Evolutionary conservation across 2,888 invertebrate species (phyloP), one percentile per base, ranked within the genome.

Genomic region (Carcina quercana): DNA sequence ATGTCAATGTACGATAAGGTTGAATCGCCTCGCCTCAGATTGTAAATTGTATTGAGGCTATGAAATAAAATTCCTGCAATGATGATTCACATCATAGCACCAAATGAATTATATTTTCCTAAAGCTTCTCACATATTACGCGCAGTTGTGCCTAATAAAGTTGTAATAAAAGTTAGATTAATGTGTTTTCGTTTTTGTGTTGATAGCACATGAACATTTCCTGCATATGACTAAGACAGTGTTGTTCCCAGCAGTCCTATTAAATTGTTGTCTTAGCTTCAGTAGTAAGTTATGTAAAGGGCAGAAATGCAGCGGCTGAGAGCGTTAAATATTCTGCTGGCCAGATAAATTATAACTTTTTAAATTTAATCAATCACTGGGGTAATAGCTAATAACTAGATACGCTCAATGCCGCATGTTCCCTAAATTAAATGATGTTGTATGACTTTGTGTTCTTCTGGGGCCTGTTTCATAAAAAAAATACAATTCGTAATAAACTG

Each of bases 101-200:
- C 65, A 67, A 55, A 69, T 68, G 52, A 62, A 69, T 57, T 63
- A 62, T 74, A 71, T 73, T 76, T 74, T 74, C 64, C 53, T 69
- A 59, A 59, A 68, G 75, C 70, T 76, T 73, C 65, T 72, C 70
- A 66, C 63, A 54, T 64, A 55, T 64, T 53, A 60, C 40, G 66
- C 59, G 68, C 66, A 35, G 50, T 56, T 63, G 76, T 78, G 80
- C 75, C 79, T 79, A 67, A 65, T 57, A 61, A 68, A 70, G 50
- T 53, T 63, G 59, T 65, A 67, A 69, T 55, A 49, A 62, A 59
- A 57, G 62, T 61, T 70, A 69, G 67, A 63, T 61, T 56, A 55
- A 59, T 50, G 55, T 53, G 49, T 63, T 58, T 50, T 67, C 61
- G 25, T 25, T 30, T 28, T 65, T 66, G 39, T 48, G 64, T 70